Conservation (phyloP, 2,888 invertebrate species). For the Euplexia lucipara region DNA sequence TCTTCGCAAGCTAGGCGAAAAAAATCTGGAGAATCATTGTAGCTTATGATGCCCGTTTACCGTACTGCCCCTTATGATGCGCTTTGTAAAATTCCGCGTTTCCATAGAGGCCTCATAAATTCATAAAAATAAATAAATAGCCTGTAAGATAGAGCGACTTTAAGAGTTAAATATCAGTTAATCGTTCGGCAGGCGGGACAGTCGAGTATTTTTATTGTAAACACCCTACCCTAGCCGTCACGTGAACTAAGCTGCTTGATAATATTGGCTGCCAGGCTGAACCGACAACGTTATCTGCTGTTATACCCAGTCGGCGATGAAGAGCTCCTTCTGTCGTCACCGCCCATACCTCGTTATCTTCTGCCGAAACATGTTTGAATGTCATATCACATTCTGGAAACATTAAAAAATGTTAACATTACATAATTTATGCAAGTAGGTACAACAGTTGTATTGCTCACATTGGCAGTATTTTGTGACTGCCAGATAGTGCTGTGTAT, state of each 20-base stretch:
- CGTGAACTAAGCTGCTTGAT: constrained; percentile 83
- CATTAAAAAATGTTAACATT: constrained; percentile 65
- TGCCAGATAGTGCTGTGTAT: too few species aligned
- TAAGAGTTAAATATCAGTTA: not conserved
- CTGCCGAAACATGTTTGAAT: constrained; percentile 94
- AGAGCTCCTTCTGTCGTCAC: constrained; percentile 93
- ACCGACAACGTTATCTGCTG: constrained; percentile 93
- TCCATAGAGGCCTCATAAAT: constrained; percentile 9
- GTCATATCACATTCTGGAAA: constrained; percentile 83
- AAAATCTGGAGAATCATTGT: not conserved
- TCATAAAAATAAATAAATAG: constrained; percentile 9
- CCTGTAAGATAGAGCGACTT: constrained; percentile 4
- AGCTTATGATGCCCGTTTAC: not conserved
- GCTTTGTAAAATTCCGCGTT: not conserved
- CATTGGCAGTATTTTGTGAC: not conserved
- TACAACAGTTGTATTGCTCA: too few species aligned
- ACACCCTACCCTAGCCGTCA: constrained; percentile 78
- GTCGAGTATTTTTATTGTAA: constrained; percentile 60
- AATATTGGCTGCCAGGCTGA: constrained; percentile 95
- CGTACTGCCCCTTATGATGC: not conserved
- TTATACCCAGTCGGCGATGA: constrained; percentile 94
- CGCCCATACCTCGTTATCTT: constrained; percentile 94
- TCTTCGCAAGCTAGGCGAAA: not conserved
- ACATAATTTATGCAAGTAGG: too few species aligned
- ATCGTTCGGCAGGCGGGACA: not conserved